phyloP scores from a whole-genome alignment of 64 coral and sea anemone species.

The Dendronephthya gigantea region DNA sequence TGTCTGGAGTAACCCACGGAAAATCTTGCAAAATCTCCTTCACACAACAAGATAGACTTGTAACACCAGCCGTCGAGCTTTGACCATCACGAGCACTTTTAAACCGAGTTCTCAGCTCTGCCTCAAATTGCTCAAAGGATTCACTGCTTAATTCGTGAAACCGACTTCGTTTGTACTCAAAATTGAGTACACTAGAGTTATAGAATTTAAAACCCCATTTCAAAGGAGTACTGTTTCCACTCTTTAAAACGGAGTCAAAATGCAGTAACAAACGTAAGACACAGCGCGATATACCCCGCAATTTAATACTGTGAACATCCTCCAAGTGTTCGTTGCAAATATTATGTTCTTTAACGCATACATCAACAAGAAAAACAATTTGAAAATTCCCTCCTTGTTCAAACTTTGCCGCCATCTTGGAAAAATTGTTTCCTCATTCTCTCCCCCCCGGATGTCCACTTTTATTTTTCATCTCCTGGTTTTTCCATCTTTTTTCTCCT shows the following conservation, averaged over 20 bases:
- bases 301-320: conserved; percentile 13
- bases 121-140: conserved; percentile 78
- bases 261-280: conserved; percentile 54
- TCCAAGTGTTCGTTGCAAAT: conserved; percentile 17
- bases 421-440: not conserved
- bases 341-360: conserved; percentile 29
- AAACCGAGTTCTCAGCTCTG: conserved; percentile 39
- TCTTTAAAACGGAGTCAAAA: conserved; percentile 25
- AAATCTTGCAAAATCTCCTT: conserved; percentile 80
- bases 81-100: conserved; percentile 39
- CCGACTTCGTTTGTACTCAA: conserved; percentile 60
- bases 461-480: not conserved
- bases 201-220: conserved; percentile 92
- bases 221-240: conserved; percentile 19
- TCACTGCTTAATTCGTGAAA: conserved; percentile 54
- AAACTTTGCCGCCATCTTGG: not conserved
- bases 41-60: conserved; percentile 60
- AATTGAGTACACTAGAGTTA: conserved; percentile 53
- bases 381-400: conserved; percentile 25
- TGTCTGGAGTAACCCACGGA: conserved; percentile 71
- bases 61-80: conserved; percentile 33
- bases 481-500: not conserved
- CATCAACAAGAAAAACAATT: conserved; percentile 75
- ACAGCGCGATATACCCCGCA: conserved; percentile 57
- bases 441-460: not conserved